These are phyloP conservation scores for Diabrotica undecimpunctata DNA, from an alignment of 1,140 invertebrate genomes.

Conservation along the genomic window DNA sequence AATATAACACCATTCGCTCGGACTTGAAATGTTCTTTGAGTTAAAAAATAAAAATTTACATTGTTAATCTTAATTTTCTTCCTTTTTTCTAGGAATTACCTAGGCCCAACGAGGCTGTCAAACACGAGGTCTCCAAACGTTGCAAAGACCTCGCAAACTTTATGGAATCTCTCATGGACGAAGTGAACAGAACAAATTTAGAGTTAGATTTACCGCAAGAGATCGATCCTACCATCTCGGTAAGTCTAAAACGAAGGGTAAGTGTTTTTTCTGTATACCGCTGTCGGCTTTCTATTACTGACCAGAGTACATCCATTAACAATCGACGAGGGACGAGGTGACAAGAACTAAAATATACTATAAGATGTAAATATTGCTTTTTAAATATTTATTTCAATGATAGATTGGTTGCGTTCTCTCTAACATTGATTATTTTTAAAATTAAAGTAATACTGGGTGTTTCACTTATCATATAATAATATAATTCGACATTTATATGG, in stretches of 20 bases:
- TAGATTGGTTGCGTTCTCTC: background rate
- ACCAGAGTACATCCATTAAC: background rate
- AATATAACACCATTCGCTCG: too few species aligned
- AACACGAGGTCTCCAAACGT: constrained; percentile 61
- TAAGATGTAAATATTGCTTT: too few species aligned
- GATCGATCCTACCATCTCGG: constrained; percentile 52
- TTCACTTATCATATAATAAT: too few species aligned
- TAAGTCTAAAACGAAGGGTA: constrained; percentile 45
- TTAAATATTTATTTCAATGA: too few species aligned
- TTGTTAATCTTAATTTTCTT: too few species aligned
- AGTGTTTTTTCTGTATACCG: constrained; percentile 12
- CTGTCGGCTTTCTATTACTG: background rate
- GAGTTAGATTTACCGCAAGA: constrained; percentile 58
- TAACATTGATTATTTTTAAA: background rate
- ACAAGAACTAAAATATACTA: too few species aligned
- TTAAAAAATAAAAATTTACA: too few species aligned
- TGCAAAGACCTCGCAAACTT: constrained; percentile 70
- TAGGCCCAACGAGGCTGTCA: constrained; percentile 55
- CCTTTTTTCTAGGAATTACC: constrained; percentile 49
- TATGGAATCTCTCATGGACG: constrained; percentile 70
- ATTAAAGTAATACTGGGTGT: background rate
- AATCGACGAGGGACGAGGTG: background rate
- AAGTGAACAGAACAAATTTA: constrained; percentile 54
- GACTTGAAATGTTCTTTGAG: too few species aligned
- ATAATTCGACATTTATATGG: too few species aligned